A percentile compares a stretch with the other conserved stretches of the same genome.
These are phyloP conservation scores for Pluvianellus socialis DNA, from an alignment of 2,113 vertebrate genomes.

Conservation along the genomic window DNA sequence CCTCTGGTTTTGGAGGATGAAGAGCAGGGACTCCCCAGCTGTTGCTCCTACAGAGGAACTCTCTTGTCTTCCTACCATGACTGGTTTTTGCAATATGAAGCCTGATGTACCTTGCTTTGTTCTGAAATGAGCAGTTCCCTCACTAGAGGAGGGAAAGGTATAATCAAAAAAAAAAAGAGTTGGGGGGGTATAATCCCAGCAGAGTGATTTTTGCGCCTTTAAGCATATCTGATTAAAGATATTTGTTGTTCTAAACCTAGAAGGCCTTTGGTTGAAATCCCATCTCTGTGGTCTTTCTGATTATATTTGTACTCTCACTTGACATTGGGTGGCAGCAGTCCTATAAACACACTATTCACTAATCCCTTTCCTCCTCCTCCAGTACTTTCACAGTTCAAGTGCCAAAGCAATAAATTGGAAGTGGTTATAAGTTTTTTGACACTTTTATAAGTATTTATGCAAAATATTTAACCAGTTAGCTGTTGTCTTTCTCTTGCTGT, in stretches of 20 bases:
- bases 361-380: slow-evolving; percentile 32
- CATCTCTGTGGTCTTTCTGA: slow-evolving; percentile 59
- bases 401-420: slow-evolving; percentile 53
- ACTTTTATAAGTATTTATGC: slow-evolving; percentile 28
- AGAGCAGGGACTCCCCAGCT: neutral
- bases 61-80: neutral
- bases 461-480: slow-evolving; percentile 5
- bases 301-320: slow-evolving; percentile 67
- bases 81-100: accelerated
- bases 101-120: accelerated
- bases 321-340: slow-evolving; percentile 64
- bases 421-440: neutral
- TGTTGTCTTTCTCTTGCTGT: neutral
- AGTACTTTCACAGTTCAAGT: neutral
- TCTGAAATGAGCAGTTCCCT: neutral
- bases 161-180: neutral
- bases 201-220: slow-evolving; percentile 34
- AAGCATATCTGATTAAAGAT: slow-evolving; percentile 47
- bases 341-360: slow-evolving; percentile 56
- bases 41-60: neutral
- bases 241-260: slow-evolving; percentile 69
- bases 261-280: slow-evolving; percentile 60
- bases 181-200: neutral
- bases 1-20: neutral
- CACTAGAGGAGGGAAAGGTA: neutral